Evolutionary conservation across 1,140 invertebrate species (phyloP).

Genomic region (Stegodyphus dumicola): DNA sequence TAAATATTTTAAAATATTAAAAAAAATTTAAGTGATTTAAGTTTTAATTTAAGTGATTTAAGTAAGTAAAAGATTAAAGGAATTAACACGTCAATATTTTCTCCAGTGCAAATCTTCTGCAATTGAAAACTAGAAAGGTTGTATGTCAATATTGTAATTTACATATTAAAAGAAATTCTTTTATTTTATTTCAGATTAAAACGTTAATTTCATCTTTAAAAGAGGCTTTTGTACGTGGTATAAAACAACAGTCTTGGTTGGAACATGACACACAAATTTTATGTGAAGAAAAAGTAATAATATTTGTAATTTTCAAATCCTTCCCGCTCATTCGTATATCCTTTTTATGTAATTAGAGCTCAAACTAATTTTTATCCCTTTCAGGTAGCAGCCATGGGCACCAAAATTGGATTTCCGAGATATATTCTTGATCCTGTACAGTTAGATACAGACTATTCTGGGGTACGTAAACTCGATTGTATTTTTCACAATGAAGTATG

Average conservation of each 20-base stretch:
- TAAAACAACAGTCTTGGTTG: constrained; percentile 75
- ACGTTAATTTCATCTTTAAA: constrained; percentile 74
- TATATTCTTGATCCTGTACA: constrained; percentile 72
- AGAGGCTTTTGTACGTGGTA: constrained; percentile 73
- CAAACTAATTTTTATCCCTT: constrained; percentile 8
- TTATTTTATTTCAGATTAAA: constrained; percentile 68
- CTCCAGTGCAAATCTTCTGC: no score
- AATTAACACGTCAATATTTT: no score
- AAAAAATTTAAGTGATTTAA: no score
- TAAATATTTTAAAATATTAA: no score
- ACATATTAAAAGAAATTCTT: not conserved
- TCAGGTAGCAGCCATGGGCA: constrained; percentile 71
- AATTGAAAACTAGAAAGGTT: no score
- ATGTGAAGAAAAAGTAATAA: constrained; percentile 73
- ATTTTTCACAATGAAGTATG: no score
- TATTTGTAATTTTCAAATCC: not conserved
- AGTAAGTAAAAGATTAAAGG: no score
- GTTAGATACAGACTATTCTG: constrained; percentile 71
- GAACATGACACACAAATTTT: constrained; percentile 73
- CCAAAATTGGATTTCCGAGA: constrained; percentile 72
- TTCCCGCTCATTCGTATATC: not conserved
- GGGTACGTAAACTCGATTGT: constrained; percentile 66
- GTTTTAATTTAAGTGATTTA: no score
- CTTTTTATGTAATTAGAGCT: no score
- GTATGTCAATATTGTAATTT: no score